phyloP scores from a whole-genome alignment of 2,113 vertebrate genomes.

The Elanoides forficatus region DNA sequence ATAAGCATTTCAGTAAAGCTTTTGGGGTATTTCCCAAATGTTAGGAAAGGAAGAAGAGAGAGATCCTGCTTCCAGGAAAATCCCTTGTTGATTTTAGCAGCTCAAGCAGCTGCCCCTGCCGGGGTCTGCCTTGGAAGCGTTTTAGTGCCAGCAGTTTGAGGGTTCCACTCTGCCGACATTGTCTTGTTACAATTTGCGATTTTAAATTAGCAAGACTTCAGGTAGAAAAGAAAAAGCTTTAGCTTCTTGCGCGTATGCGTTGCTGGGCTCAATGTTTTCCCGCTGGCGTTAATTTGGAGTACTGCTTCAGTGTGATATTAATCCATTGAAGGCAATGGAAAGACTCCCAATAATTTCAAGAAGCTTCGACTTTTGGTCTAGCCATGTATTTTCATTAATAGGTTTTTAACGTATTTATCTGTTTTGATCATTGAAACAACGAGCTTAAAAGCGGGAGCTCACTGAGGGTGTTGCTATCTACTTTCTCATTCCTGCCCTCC shows the following conservation, averaged over 20 bases:
- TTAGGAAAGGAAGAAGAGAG: not conserved
- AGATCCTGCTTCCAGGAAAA: not conserved
- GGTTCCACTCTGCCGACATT: not conserved
- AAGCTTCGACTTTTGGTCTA: not conserved
- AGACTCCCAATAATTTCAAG: not conserved
- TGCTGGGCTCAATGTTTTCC: not conserved
- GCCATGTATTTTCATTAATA: not conserved
- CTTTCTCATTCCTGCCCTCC: not conserved
- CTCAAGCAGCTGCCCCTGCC: not conserved
- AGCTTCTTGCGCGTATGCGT: not conserved
- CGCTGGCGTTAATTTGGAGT: not conserved
- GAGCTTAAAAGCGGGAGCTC: not conserved
- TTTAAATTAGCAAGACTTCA: not conserved
- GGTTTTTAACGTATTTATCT: not conserved
- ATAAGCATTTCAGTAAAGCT: not conserved
- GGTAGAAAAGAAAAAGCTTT: not conserved
- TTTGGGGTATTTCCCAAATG: not conserved
- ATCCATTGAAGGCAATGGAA: not conserved
- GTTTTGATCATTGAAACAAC: not conserved
- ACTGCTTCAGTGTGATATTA: not conserved
- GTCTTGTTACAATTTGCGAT: not conserved
- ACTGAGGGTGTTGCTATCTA: not conserved
- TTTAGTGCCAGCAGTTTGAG: not conserved
- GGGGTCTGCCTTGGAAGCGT: not conserved
- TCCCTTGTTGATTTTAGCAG: not conserved